A percentile compares a stretch with the other conserved stretches of the same genome.
These are phyloP conservation scores for Notolepis coatsorum DNA, from an alignment of 2,797 vertebrate species.

Conservation along the genomic window DNA sequence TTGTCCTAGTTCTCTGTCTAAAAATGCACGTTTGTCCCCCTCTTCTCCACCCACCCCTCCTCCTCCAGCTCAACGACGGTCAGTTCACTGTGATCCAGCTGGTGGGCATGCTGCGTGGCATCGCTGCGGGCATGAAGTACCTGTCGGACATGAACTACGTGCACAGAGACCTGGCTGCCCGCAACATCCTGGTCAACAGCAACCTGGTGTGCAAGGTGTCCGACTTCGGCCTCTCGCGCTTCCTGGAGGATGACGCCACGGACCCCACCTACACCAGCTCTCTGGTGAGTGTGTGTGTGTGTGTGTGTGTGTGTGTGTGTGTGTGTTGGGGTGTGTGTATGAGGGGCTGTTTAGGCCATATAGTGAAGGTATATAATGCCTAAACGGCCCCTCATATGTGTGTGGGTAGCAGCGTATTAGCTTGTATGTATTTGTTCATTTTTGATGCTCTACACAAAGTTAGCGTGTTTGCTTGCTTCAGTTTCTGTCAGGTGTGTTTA, in stretches of 20 bases:
- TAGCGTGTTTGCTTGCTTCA: too few species aligned
- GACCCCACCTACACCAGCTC: constrained; percentile 99
- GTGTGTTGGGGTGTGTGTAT: neutral
- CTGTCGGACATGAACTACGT: constrained; percentile 98
- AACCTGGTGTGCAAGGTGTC: constrained; percentile 99
- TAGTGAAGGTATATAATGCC: too few species aligned
- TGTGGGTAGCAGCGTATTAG: too few species aligned
- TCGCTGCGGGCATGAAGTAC: constrained; percentile 98
- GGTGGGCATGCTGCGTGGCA: constrained; percentile 96
- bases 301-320: neutral
- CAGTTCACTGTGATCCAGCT: constrained; percentile 99
- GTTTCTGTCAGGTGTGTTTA: too few species aligned
- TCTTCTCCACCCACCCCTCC: too few species aligned
- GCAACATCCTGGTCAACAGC: constrained; percentile 98
- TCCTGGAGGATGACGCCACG: constrained; percentile 93
- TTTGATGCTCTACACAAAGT: too few species aligned
- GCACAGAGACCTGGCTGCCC: constrained; percentile 95
- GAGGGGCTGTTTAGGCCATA: too few species aligned
- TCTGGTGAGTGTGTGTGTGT: constrained; percentile 84
- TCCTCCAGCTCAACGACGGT: constrained; percentile 91
- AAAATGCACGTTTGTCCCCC: constrained; percentile 25
- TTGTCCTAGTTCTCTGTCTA: constrained; percentile 27
- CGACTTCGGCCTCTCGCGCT: constrained; percentile 96
- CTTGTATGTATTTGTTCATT: constrained; percentile 1
- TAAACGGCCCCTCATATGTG: too few species aligned